A percentile compares a stretch with the other conserved stretches of the same genome.
Evolutionary conservation across 1,140 invertebrate species (phyloP).

Genomic region (Lepidurus apus): DNA sequence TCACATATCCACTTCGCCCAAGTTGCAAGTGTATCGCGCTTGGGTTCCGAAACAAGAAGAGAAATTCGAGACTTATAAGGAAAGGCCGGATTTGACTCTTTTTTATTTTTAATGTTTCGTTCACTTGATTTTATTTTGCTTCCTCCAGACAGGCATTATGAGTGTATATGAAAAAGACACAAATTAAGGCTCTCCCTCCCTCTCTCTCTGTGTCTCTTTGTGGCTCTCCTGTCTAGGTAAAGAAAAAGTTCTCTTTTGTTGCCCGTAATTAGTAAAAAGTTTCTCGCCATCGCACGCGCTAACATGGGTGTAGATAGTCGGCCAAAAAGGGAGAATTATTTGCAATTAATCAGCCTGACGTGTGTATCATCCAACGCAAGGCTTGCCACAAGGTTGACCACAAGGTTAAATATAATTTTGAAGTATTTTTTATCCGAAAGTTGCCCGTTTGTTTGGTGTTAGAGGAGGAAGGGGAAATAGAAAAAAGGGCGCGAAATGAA

Average conservation of each 20-base stretch:
- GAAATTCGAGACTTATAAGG: conserved; percentile 22
- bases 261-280: neutral
- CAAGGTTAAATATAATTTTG: too few relatives aligned
- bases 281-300: neutral
- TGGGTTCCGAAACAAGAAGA: conserved; percentile 14
- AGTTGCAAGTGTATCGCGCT: conserved; percentile 18
- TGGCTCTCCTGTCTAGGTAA: neutral
- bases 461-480: neutral
- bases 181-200: neutral
- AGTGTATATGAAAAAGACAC: conserved; percentile 9
- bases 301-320: neutral
- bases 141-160: neutral
- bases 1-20: conserved; percentile 21
- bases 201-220: neutral
- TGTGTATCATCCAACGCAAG: neutral
- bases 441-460: too few relatives aligned
- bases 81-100: conserved; percentile 3
- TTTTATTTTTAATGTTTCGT: neutral
- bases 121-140: neutral
- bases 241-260: neutral
- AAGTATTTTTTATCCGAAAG: too few relatives aligned
- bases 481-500: conserved; percentile 12
- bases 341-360: conserved; percentile 4
- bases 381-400: too few relatives aligned
- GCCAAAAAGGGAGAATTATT: conserved; percentile 3